Evolutionary conservation across 2,888 invertebrate genomes (phyloP).

Genomic region (Perdita meconis): DNA sequence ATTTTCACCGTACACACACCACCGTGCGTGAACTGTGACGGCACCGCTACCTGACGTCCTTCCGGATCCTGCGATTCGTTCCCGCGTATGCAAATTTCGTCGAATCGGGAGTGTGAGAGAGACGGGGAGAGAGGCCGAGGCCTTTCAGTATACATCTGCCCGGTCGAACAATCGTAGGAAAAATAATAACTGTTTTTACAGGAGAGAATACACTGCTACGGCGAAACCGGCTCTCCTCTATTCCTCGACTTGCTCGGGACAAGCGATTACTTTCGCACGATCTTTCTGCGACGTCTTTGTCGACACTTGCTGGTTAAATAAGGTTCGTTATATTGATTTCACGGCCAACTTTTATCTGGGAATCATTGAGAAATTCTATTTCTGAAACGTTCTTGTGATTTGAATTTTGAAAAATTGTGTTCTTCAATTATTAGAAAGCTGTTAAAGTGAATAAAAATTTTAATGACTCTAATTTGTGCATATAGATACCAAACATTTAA

Average conservation of each 20-base stretch:
- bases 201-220: slow-evolving; percentile 74
- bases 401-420: too few species aligned
- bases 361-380: too few species aligned
- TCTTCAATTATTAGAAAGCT: too few species aligned
- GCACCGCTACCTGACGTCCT: slow-evolving; percentile 78
- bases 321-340: too few species aligned
- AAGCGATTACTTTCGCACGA: slow-evolving; percentile 24
- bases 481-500: too few species aligned
- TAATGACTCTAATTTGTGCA: too few species aligned
- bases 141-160: slow-evolving; percentile 80
- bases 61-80: slow-evolving; percentile 78
- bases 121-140: slow-evolving; percentile 39
- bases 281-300: background rate
- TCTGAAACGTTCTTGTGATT: too few species aligned
- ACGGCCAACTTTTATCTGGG: too few species aligned
- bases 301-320: too few species aligned
- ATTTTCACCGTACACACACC: slow-evolving; percentile 76
- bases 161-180: slow-evolving; percentile 77
- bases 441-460: too few species aligned
- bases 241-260: slow-evolving; percentile 15
- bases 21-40: slow-evolving; percentile 47
- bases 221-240: slow-evolving; percentile 58
- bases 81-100: slow-evolving; percentile 80
- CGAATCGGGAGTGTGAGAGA: slow-evolving; percentile 50
- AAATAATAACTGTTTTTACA: slow-evolving; percentile 83